phyloP scores from a whole-genome alignment of 2,888 invertebrate genomes.

The Lasioglossum lativentre region DNA sequence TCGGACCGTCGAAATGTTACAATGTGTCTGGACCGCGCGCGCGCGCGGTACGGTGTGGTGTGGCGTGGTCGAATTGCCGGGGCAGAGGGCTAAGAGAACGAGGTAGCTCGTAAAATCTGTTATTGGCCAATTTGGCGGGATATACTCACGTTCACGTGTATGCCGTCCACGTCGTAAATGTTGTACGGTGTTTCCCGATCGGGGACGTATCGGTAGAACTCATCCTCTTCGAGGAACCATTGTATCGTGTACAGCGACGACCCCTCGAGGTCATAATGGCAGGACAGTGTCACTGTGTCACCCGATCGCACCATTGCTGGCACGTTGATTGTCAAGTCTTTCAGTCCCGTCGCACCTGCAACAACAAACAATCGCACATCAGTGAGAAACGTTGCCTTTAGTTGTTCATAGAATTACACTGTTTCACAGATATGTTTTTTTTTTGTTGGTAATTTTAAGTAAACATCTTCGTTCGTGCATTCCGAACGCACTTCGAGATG shows the following conservation, averaged over 20 bases:
- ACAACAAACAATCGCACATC: constrained; percentile 1
- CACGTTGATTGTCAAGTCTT: constrained; percentile 80
- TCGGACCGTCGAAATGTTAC: background rate
- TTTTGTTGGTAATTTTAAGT: too few species aligned
- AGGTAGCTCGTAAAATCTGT: background rate
- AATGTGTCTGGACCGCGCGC: background rate
- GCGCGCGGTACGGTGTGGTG: background rate
- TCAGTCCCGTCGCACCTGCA: constrained; percentile 79
- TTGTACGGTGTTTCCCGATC: constrained; percentile 89
- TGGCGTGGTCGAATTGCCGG: background rate
- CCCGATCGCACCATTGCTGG: constrained; percentile 80
- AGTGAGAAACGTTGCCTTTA: background rate
- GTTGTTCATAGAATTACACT: background rate
- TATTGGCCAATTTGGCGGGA: background rate
- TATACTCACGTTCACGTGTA: constrained; percentile 90
- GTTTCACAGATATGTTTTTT: too few species aligned
- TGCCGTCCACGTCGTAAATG: constrained; percentile 89
- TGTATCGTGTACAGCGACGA: constrained; percentile 89
- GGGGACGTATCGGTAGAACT: constrained; percentile 92
- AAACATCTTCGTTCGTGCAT: background rate
- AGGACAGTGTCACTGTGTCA: constrained; percentile 81
- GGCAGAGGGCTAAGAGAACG: background rate
- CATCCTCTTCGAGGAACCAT: constrained; percentile 91
- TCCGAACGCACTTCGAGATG: background rate
- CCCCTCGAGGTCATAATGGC: constrained; percentile 80